These are phyloP conservation scores for Andrena minutula DNA, from an alignment of 2,888 invertebrate species.

Conservation along the genomic window DNA sequence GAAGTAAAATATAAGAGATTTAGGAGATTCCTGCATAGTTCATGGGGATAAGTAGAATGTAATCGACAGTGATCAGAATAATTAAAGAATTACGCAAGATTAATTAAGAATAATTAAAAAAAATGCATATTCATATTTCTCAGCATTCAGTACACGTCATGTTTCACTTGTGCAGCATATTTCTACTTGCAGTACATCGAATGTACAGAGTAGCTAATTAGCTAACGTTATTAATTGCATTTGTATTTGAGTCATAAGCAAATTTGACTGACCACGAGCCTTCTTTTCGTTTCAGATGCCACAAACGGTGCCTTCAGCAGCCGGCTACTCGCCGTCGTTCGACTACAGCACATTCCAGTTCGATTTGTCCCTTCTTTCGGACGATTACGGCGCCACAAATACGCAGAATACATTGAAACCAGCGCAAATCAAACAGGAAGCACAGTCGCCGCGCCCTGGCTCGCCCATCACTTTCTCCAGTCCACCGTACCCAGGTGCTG, in stretches of 20 bases:
- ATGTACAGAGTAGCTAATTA: no score
- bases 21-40: no score
- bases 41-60: no score
- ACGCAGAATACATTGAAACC: constrained; percentile 84
- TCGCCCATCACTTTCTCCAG: constrained; percentile 81
- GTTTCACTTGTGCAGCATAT: no score
- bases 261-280: neutral
- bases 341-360: constrained; percentile 89
- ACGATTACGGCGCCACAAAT: constrained; percentile 81
- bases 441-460: constrained; percentile 82
- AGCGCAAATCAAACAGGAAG: constrained; percentile 86
- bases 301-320: constrained; percentile 92
- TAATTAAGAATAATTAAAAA: no score
- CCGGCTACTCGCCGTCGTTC: constrained; percentile 90
- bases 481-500: constrained; percentile 78
- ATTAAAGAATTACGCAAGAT: no score
- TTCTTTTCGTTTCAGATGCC: constrained; percentile 89
- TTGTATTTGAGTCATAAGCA: neutral
- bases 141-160: no score
- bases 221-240: no score
- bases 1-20: neutral
- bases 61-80: no score
- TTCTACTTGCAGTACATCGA: no score
- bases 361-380: constrained; percentile 91
- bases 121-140: no score